Base-by-base conservation (phyloP, 2,797 vertebrate genomes). In the Anolis apletophallus region DNA sequence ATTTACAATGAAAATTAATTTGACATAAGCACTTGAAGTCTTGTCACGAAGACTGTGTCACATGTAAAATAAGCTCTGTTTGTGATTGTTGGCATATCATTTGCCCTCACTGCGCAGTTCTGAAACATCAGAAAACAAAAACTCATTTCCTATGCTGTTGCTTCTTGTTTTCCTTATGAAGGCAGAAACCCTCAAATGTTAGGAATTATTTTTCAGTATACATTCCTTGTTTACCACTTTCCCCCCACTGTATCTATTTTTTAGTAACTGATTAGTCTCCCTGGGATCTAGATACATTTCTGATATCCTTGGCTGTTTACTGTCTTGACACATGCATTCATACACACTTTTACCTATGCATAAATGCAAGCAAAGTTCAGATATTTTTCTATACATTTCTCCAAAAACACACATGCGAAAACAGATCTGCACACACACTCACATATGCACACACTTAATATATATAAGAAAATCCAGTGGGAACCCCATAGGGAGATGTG, bases 181-280 rank as follows among this genome's bases (percentile, higher is more conserved):
- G 86, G 76, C 85, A 6, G 55, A 94, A 94, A 85, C 55, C 83
- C 78, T 91, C 92, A 94, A 93, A 95, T 92, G 86, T 88, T 90
- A 92, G 52, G 91, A 95, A 94, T 94, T 95, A 93, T 88, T 93
- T 87, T 95, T 90, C 94, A 87, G 91, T 81, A 85, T 92, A 93
- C 94, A 90, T 94, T 94, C 81, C 61, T 93, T 96, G 94, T 94
- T 96, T 96, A 95, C 89, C 87, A 86, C 17, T 89, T 87, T 92
- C 91, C 93, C 93, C 93, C 91, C 82, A 88, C 29, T 61, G 81
- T 92, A 92, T 93, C 93, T 90, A 90, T 95, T 94, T 96, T 95
- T 95, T 71, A 95, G 94, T 83, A 94, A 90, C 93, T 95, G 94
- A 93, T 96, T 95, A 95, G 94, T 95, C 94, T 97, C 96, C 92